These are phyloP conservation scores for Microplitis mediator DNA, from an alignment of 1,140 invertebrate genomes.

Conservation along the genomic window DNA sequence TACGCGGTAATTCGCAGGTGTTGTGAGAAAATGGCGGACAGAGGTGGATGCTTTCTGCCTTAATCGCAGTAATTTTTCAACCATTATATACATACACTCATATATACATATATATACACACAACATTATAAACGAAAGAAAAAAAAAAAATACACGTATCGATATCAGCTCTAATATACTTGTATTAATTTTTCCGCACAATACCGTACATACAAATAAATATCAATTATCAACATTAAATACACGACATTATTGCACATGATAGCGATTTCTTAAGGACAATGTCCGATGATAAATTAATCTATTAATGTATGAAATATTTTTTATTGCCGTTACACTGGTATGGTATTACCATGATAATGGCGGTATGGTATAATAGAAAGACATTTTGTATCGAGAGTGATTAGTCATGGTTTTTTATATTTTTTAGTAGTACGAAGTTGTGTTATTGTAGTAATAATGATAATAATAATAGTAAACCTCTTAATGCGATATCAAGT, in stretches of 20 bases:
- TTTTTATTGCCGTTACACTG: no score
- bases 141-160: no score
- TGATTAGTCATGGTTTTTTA: not conserved
- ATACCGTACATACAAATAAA: no score
- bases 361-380: not conserved
- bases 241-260: no score
- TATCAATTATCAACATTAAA: no score
- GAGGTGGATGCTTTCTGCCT: conserved; percentile 53
- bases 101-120: not conserved
- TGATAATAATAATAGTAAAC: not conserved
- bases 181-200: no score
- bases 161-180: no score
- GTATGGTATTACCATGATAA: no score
- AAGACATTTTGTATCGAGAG: not conserved
- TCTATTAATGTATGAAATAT: no score
- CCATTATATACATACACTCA: conserved; percentile 45
- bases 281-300: no score
- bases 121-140: no score
- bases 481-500: conserved; percentile 16
- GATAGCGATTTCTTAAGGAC: no score
- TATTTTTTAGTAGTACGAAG: not conserved
- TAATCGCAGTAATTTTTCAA: conserved; percentile 60
- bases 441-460: not conserved
- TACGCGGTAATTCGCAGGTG: conserved; percentile 62
- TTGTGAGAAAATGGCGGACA: conserved; percentile 60